A percentile compares a stretch with the other conserved stretches of the same genome.
These are phyloP conservation scores for Xiphophorus maculatus DNA, from an alignment of 2,113 vertebrate species.

Conservation along the genomic window DNA sequence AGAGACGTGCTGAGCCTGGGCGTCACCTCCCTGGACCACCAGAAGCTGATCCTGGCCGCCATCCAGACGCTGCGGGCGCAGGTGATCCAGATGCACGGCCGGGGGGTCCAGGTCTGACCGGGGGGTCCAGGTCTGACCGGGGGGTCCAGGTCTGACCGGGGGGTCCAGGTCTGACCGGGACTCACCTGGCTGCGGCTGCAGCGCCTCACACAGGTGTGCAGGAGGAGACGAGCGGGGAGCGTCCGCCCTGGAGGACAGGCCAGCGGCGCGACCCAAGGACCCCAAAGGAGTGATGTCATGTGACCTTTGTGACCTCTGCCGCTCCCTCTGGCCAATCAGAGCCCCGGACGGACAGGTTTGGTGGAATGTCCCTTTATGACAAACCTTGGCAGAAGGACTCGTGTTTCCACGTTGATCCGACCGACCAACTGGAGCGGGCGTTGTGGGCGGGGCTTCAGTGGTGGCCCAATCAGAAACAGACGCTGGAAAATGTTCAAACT, in stretches of 20 bases:
- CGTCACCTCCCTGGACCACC: slow-evolving; percentile 88
- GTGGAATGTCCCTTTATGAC: slow-evolving; percentile 48
- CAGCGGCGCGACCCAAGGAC: slow-evolving; percentile 22
- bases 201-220: slow-evolving; percentile 11
- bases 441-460: not conserved
- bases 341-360: not conserved
- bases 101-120: slow-evolving; percentile 89
- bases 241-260: slow-evolving; percentile 41
- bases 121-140: no score
- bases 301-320: slow-evolving; percentile 41
- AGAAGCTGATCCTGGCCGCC: slow-evolving; percentile 87
- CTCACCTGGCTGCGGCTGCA: not conserved
- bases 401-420: not conserved
- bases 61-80: slow-evolving; percentile 89
- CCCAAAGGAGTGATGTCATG: slow-evolving; percentile 56
- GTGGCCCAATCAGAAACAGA: slow-evolving; percentile 6
- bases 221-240: slow-evolving; percentile 6
- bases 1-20: slow-evolving; percentile 92
- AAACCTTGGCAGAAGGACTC: not conserved
- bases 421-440: slow-evolving; percentile 17
- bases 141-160: slow-evolving; percentile 75
- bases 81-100: slow-evolving; percentile 93
- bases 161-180: slow-evolving; percentile 87
- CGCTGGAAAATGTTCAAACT: slow-evolving; percentile 29
- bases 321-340: not conserved